Evolutionary conservation across 2,888 invertebrate species (phyloP), one percentile per base, ranked within the genome.

Genomic region (Sarcophaga rosellei): DNA sequence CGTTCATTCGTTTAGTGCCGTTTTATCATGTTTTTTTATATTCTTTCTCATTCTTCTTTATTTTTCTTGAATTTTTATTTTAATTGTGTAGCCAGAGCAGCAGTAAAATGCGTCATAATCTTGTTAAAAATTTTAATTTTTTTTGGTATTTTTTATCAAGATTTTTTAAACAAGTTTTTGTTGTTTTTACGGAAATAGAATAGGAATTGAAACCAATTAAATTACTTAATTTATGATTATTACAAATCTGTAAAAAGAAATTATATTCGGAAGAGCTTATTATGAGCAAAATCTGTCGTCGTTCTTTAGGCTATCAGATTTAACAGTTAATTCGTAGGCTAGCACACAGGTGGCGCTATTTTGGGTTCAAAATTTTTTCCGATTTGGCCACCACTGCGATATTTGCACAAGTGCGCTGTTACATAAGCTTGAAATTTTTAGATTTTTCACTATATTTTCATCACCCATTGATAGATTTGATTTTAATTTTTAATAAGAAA

Each of bases 81-180:
- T 45, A 78, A 15, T 59, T 59, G 47, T 74, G 66, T 59, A 59
- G 62, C 45, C 78, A 83, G 21, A n/a, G 20, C 47, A 61, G 20
- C 44, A 3, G 17, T 53, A 53, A 80, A 75, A 80, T 79, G 75
- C 84, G 84, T 84, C 79, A 84, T 70, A 79, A 79, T 79, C 63
- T 47, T 45, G 47, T 79, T 79, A 84, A 53, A 80, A 21, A 25
- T 82, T 65, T 78, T 45, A 70, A 72, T 57, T 4, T 45, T 45
- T n/a, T 66, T 20, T 17, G 15, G 35, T 11, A 3, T 70, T 44
- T 63, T 47, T 47, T 15, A 4, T 53, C 1, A 53, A 17, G 53
- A 10, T 15, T 53, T 53, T 53, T 53, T 3, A 35, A 35, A 35
- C 35, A 15, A 53, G 12, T 53, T 53, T 53, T 4, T 15, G 17